Percentiles rank a stretch among this genome's conserved stretches.
Conservation (phyloP, 2,113 vertebrate species). For the Syrrhaptes paradoxus region DNA sequence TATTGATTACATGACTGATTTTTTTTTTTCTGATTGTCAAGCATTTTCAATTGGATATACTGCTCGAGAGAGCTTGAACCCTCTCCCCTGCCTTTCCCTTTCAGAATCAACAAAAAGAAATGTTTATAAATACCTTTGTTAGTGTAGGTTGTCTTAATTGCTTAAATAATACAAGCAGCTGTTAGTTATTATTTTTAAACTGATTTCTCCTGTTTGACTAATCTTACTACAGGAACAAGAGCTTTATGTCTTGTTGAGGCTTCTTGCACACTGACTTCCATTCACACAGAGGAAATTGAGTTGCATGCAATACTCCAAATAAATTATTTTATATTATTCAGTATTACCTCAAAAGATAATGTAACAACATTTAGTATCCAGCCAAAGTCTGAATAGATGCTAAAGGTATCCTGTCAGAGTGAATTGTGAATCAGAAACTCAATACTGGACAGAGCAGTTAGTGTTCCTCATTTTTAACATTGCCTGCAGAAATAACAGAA, state of each 20-base stretch:
- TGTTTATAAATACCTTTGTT: background rate
- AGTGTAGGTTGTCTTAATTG: background rate
- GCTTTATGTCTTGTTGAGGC: background rate
- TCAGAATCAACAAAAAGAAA: background rate
- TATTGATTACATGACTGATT: background rate
- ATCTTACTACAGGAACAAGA: background rate
- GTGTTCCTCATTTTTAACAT: conserved; percentile 34
- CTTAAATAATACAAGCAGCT: background rate
- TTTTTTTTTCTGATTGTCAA: background rate
- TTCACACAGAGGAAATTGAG: background rate
- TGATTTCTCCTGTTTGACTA: background rate
- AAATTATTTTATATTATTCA: background rate
- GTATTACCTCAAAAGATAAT: conserved; percentile 31
- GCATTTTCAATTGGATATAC: background rate
- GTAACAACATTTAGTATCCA: background rate
- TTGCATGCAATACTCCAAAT: background rate
- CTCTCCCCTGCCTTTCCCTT: no score
- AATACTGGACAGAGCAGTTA: conserved; percentile 13
- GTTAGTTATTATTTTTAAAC: background rate
- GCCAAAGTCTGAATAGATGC: conserved; percentile 14
- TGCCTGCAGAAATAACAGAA: conserved; percentile 48
- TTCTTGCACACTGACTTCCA: background rate
- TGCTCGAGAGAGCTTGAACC: background rate
- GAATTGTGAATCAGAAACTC: conserved; percentile 47
- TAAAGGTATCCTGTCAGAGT: conserved; percentile 44